Conservation (phyloP, 1,140 invertebrate species). For the Diabrotica virgifera region DNA sequence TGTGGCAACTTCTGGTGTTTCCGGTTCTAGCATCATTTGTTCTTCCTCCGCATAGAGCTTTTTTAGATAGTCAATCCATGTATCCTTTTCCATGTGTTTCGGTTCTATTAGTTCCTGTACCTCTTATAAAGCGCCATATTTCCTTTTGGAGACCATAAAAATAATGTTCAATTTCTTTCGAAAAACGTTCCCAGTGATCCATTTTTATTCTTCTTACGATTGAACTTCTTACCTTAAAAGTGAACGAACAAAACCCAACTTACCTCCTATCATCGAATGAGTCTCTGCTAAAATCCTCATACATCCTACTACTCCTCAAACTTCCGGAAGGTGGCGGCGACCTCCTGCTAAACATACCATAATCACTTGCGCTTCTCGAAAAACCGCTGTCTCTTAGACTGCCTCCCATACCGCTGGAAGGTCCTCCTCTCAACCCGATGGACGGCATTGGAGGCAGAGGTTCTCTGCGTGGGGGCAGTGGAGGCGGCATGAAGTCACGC, state of each 20-base stretch:
- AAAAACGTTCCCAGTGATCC: no score
- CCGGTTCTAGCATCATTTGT: no score
- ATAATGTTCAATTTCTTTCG: no score
- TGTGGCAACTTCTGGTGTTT: no score
- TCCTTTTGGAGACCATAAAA: no score
- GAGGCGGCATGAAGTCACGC: constrained; percentile 60
- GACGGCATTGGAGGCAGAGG: constrained; percentile 65
- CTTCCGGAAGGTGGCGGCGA: constrained; percentile 57
- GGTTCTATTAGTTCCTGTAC: no score
- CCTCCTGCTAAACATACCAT: constrained; percentile 78
- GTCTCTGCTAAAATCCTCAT: constrained; percentile 81
- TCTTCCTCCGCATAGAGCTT: no score
- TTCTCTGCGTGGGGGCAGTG: constrained; percentile 60
- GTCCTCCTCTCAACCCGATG: constrained; percentile 54
- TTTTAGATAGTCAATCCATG: no score
- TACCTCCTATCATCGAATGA: constrained; percentile 82
- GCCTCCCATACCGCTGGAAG: constrained; percentile 53
- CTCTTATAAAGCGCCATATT: no score
- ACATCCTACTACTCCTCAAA: constrained; percentile 59
- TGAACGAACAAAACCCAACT: constrained; percentile 32
- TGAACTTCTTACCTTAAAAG: no score
- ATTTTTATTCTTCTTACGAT: no score
- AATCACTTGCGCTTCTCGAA: constrained; percentile 61
- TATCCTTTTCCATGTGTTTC: no score
- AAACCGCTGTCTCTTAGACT: constrained; percentile 43